A percentile compares a stretch with the other conserved stretches of the same genome.
Evolutionary conservation across 2,888 invertebrate genomes (phyloP).

Genomic region (Troilus luridus): DNA sequence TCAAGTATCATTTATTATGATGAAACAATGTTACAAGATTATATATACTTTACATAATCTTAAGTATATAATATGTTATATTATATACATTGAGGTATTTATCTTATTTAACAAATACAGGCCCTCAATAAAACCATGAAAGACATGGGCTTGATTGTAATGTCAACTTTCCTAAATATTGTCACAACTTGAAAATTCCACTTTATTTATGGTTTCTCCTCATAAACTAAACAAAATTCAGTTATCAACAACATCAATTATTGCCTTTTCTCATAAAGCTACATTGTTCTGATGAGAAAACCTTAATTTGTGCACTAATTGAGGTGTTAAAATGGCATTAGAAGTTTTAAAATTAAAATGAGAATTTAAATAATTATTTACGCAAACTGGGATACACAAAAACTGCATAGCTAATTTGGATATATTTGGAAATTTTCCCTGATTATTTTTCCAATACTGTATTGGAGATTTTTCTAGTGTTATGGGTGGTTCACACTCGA

Average conservation of each 20-base stretch:
- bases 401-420: conserved; percentile 57
- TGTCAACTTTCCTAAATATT: background rate
- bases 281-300: conserved; percentile 54
- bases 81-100: background rate
- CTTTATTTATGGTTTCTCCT: background rate
- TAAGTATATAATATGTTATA: too few relatives aligned
- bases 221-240: background rate
- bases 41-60: too few relatives aligned
- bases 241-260: background rate
- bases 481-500: conserved; percentile 70
- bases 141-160: background rate
- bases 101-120: background rate
- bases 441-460: conserved; percentile 69
- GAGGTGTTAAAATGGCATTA: conserved; percentile 52
- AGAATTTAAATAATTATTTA: conserved; percentile 52
- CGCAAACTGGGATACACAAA: conserved; percentile 56
- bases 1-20: background rate
- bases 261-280: conserved; percentile 7
- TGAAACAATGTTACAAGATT: background rate
- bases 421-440: conserved; percentile 57
- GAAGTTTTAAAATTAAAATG: conserved; percentile 55
- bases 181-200: background rate
- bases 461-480: conserved; percentile 70
- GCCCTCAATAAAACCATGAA: background rate
- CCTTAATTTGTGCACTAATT: conserved; percentile 52